phyloP scores from a whole-genome alignment of 2,888 invertebrate species.

The Pheosia tremula region DNA sequence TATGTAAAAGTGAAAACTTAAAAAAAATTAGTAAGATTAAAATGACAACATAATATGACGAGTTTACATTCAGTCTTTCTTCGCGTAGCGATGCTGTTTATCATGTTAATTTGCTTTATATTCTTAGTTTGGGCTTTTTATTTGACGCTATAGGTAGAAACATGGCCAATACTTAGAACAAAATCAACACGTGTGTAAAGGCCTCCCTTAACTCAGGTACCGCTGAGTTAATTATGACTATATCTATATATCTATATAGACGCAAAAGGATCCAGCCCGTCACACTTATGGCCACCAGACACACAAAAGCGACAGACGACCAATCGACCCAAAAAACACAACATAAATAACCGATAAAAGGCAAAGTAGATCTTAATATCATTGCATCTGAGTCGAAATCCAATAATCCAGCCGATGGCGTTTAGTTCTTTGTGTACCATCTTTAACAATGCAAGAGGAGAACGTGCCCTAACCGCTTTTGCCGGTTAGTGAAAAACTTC shows the following conservation, averaged over 20 bases:
- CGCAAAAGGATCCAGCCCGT: conserved; percentile 79
- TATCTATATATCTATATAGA: conserved; percentile 55
- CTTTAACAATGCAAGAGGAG: conserved; percentile 69
- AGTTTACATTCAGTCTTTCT: too few relatives aligned
- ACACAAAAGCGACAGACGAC: conserved; percentile 76
- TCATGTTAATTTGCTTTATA: too few relatives aligned
- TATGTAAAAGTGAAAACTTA: too few relatives aligned
- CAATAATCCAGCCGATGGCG: conserved; percentile 35
- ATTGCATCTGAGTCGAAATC: conserved; percentile 60
- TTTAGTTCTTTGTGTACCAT: conserved; percentile 56
- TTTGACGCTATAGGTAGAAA: too few relatives aligned
- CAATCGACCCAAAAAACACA: conserved; percentile 59
- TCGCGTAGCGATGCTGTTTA: too few relatives aligned
- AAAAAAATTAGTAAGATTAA: too few relatives aligned
- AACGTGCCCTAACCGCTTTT: conserved; percentile 81
- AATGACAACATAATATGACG: too few relatives aligned
- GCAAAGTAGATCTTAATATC: conserved; percentile 61
- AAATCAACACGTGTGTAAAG: conserved; percentile 57
- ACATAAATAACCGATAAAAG: conserved; percentile 48
- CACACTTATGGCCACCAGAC: conserved; percentile 79
- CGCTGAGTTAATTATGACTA: conserved; percentile 75
- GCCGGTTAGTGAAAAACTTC: conserved; percentile 69
- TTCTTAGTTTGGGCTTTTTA: too few relatives aligned
- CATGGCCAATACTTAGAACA: conserved; percentile 1
- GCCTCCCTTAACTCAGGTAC: conserved; percentile 73